A percentile compares a stretch with the other conserved stretches of the same genome.
These are phyloP conservation scores for Trachelus troglodyta DNA, from an alignment of 2,888 invertebrate genomes.

Conservation along the genomic window DNA sequence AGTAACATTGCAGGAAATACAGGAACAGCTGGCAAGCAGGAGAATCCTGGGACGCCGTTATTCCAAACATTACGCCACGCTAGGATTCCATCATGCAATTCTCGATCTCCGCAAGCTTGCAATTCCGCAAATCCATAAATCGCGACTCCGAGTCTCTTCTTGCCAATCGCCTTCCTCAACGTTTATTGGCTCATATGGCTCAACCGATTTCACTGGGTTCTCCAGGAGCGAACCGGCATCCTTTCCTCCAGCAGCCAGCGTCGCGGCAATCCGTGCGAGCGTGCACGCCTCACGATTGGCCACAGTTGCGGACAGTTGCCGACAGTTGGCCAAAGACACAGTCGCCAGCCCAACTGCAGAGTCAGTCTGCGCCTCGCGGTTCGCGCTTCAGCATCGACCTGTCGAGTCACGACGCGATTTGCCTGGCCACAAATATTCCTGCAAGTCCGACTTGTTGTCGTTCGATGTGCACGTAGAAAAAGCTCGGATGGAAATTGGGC, in stretches of 20 bases:
- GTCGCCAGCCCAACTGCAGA: constrained; percentile 31
- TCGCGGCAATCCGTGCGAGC: background rate
- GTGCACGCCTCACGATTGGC: background rate
- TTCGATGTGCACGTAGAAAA: no score
- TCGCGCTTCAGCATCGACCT: constrained; percentile 33
- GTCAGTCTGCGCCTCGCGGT: constrained; percentile 15
- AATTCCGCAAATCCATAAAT: no score
- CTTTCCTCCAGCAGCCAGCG: constrained; percentile 20
- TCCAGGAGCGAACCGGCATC: constrained; percentile 5
- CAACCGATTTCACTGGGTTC: constrained; percentile 31
- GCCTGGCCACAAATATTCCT: constrained; percentile 8
- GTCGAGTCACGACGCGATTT: constrained; percentile 23
- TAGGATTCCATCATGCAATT: constrained; percentile 24
- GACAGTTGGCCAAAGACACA: constrained; percentile 14
- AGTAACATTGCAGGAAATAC: no score
- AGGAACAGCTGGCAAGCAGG: constrained; percentile 49
- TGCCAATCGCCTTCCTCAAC: no score
- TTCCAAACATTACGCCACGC: constrained; percentile 41
- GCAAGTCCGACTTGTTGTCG: no score
- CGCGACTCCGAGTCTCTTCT: no score
- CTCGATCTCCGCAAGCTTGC: constrained; percentile 23
- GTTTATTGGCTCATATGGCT: constrained; percentile 27
- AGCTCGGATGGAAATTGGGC: no score
- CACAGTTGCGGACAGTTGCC: constrained; percentile 3
- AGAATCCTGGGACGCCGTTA: constrained; percentile 41